Percentiles rank a stretch among this genome's conserved stretches.
Evolutionary conservation across 2,888 invertebrate species (phyloP).

Genomic region (Morinoia aosen): DNA sequence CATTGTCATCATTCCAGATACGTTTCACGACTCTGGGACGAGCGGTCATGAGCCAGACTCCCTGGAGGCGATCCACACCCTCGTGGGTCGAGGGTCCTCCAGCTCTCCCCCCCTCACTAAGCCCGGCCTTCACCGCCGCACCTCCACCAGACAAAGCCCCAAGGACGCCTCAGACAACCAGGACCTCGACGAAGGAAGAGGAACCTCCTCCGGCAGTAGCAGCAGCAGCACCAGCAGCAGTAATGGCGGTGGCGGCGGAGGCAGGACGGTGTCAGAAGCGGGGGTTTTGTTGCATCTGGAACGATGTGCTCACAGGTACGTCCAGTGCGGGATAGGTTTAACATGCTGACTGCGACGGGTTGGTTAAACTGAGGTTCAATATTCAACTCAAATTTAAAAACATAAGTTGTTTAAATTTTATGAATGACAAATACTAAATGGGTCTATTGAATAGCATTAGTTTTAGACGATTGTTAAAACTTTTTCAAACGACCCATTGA

Average conservation of each 20-base stretch:
- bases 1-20: slow-evolving; percentile 55
- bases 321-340: too few relatives aligned
- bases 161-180: background rate
- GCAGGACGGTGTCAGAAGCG: slow-evolving; percentile 68
- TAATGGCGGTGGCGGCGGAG: background rate
- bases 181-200: slow-evolving; percentile 32
- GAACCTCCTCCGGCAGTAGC: slow-evolving; percentile 45
- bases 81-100: slow-evolving; percentile 67
- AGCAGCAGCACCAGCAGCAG: slow-evolving; percentile 55
- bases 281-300: slow-evolving; percentile 70
- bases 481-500: too few relatives aligned
- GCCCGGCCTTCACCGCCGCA: slow-evolving; percentile 13
- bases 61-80: slow-evolving; percentile 69
- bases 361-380: too few relatives aligned
- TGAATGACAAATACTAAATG: too few relatives aligned
- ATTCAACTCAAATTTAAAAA: too few relatives aligned
- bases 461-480: too few relatives aligned
- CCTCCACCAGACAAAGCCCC: slow-evolving; percentile 31
- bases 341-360: too few relatives aligned
- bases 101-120: slow-evolving; percentile 37
- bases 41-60: slow-evolving; percentile 69
- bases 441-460: too few relatives aligned
- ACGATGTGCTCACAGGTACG: slow-evolving; percentile 69
- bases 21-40: slow-evolving; percentile 67
- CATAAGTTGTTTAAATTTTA: too few relatives aligned